Percentiles rank a stretch among this genome's conserved stretches.
Evolutionary conservation across 2,113 vertebrate genomes (phyloP).

Genomic region (Sialia sialis): DNA sequence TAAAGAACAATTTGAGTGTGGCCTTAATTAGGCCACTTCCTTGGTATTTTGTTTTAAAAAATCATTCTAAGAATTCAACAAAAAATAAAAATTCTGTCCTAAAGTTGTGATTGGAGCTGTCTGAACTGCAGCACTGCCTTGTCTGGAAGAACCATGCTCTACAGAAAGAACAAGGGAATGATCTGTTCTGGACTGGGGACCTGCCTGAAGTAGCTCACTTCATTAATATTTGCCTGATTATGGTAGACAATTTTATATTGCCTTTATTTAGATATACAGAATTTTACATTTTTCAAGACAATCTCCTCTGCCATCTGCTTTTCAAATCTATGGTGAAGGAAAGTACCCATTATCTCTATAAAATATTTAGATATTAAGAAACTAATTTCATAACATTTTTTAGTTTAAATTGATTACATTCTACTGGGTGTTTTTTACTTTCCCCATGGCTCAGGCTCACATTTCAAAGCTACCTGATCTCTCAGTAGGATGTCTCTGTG

Average conservation of each 20-base stretch:
- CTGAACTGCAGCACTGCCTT: neutral
- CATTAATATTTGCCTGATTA: neutral
- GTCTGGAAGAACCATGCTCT: neutral
- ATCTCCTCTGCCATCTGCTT: neutral
- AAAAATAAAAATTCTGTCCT: neutral
- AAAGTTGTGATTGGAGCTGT: neutral
- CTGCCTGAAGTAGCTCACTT: neutral
- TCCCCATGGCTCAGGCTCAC: neutral
- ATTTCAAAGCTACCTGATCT: neutral
- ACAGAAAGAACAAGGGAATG: neutral
- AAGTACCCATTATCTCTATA: neutral
- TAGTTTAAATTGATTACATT: neutral
- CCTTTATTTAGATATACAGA: neutral
- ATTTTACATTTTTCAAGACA: neutral
- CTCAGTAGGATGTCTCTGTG: neutral
- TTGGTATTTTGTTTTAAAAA: neutral
- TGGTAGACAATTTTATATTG: neutral
- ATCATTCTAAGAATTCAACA: neutral
- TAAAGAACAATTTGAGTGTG: neutral
- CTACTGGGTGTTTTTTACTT: neutral
- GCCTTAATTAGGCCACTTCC: neutral
- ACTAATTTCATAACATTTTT: neutral
- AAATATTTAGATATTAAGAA: neutral
- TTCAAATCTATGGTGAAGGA: neutral
- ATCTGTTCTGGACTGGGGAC: no score